phyloP scores from a whole-genome alignment of 2,797 vertebrate genomes.

The Sandelia bainsii region DNA sequence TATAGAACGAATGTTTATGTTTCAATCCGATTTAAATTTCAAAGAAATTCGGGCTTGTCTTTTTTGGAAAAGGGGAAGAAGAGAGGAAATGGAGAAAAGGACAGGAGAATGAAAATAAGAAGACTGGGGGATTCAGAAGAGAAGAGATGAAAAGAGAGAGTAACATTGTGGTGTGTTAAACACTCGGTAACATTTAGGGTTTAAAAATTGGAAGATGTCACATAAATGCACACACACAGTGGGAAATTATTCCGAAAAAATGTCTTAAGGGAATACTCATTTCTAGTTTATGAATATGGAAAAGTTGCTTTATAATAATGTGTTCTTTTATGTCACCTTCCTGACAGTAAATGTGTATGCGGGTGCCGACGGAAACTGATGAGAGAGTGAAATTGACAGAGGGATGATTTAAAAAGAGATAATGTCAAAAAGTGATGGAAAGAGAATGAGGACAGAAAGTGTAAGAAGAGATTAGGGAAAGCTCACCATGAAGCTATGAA shows the following conservation, averaged over 20 bases:
- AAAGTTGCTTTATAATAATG: conserved; percentile 44
- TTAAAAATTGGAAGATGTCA: conserved; percentile 37
- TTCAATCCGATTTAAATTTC: conserved; percentile 63
- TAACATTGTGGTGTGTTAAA: conserved; percentile 40
- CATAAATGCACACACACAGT: conserved; percentile 11
- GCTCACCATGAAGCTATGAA: conserved; percentile 12
- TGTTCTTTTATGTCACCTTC: background rate
- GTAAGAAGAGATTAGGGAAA: conserved; percentile 13
- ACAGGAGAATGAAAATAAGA: conserved; percentile 31
- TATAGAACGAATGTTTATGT: conserved; percentile 49
- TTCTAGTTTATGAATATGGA: conserved; percentile 57
- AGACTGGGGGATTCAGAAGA: conserved; percentile 16
- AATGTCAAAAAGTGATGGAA: conserved; percentile 37
- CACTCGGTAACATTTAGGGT: conserved; percentile 28
- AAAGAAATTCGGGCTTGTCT: conserved; percentile 49
- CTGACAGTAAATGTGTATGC: conserved; percentile 24
- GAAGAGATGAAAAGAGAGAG: conserved; percentile 37
- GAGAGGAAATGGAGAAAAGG: conserved; percentile 16
- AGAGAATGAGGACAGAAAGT: conserved; percentile 26
- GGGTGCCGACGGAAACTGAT: conserved; percentile 18
- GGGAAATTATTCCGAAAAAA: conserved; percentile 39
- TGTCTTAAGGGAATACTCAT: conserved; percentile 35
- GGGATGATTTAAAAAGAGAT: conserved; percentile 46
- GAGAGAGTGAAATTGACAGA: conserved; percentile 41
- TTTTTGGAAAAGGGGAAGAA: conserved; percentile 18